Evolutionary conservation across 2,888 invertebrate species (phyloP), one percentile per base, ranked within the genome.

Genomic region (Chrysotoxum bicinctum): DNA sequence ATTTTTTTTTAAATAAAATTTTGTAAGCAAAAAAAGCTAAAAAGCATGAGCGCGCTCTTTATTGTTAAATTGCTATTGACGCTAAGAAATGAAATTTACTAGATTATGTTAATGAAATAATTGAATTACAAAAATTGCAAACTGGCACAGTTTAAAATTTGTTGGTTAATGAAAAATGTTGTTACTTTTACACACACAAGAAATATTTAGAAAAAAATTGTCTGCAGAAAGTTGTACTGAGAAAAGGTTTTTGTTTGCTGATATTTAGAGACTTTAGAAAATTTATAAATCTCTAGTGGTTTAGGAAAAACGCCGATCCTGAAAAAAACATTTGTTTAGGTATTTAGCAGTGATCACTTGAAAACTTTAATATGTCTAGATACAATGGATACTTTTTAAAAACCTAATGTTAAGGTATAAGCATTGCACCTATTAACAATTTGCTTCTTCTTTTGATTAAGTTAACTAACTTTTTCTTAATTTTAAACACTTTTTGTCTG

Each of bases 31-130:
- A 68, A 58, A 70, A 72, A 56, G 40, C 45, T 21, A 66, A 37
- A 64, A 74, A 73, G 85, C 85, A 85, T 85, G 85, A 81, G 21
- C 50, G 81, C 85, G 85, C 76, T 85, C 72, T 76, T 75, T 19
- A 68, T 54, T 72, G 32, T 79, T 79, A 68, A 54, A 69, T 81
- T 85, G 84, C 84, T 48, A 76, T 66, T 80, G 72, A 72, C 50
- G 81, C 85, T 85, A 37, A 54, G 40, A 54, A 54, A 69, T 37
- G 12, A 69, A 52, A 54, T 54, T 54, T 72, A 37, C 66, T 76
- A 56, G 21, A 45, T 48, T 35, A 52, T 54, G 23, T 68, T 62
- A 14, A 48, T 58, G n/a, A 9, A 35, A 58, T 32, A 8, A 32
- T 43, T 50, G 6, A 35, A 35, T 72, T 60, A 48, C 26, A 52